Conservation (phyloP, 2,888 invertebrate genomes). For the Cryptus viduatorius region DNA sequence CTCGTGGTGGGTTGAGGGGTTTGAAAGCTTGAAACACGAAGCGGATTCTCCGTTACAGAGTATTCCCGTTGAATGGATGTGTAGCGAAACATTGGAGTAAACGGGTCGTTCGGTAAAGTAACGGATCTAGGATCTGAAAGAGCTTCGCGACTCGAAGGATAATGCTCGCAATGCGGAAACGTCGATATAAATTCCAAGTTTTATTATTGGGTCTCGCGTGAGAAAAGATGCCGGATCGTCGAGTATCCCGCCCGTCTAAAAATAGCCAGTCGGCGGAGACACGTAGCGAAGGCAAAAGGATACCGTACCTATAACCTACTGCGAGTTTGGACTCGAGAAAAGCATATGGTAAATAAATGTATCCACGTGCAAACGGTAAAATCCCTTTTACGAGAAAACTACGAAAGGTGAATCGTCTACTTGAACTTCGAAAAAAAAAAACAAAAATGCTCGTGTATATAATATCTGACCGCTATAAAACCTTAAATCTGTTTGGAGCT, state of each 20-base stretch:
- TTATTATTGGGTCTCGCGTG: slow-evolving; percentile 47
- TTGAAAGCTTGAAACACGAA: slow-evolving; percentile 13
- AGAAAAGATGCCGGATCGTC: slow-evolving; percentile 35
- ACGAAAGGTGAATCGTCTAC: background rate
- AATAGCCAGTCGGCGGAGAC: slow-evolving; percentile 3
- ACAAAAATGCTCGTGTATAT: background rate
- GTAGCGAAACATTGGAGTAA: slow-evolving; percentile 14
- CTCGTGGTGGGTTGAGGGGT: background rate
- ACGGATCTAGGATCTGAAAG: slow-evolving; percentile 20
- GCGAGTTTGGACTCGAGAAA: slow-evolving; percentile 14
- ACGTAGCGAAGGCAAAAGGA: background rate
- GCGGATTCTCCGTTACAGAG: slow-evolving; percentile 7
- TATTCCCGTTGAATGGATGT: slow-evolving; percentile 16
- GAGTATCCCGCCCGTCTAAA: background rate
- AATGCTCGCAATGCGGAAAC: slow-evolving; percentile 51
- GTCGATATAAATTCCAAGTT: slow-evolving; percentile 66
- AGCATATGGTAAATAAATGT: slow-evolving; percentile 31
- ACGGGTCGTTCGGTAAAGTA: slow-evolving; percentile 11
- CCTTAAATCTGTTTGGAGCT: no score
- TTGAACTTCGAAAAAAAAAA: background rate
- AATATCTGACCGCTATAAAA: no score
- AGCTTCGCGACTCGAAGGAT: slow-evolving; percentile 6
- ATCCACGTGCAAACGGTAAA: background rate
- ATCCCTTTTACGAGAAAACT: background rate
- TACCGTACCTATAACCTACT: slow-evolving; percentile 6